These are phyloP conservation scores for Chaetogeoica ovagalla DNA, from an alignment of 2,888 invertebrate species.

Conservation along the genomic window DNA sequence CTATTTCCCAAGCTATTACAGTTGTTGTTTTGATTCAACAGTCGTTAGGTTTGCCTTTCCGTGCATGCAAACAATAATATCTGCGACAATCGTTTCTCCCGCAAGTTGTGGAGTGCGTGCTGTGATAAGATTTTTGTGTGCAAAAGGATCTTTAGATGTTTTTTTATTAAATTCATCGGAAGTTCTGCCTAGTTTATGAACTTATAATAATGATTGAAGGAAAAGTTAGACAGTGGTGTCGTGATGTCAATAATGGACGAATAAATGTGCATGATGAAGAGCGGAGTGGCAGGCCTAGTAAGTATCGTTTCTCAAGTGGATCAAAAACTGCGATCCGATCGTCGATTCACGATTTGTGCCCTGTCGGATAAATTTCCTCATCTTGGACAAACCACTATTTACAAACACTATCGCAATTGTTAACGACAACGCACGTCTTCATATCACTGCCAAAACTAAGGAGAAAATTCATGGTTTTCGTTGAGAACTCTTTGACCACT, in stretches of 20 bases:
- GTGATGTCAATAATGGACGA: slow-evolving; percentile 16
- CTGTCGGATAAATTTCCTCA: slow-evolving; percentile 15
- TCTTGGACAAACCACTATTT: slow-evolving; percentile 1
- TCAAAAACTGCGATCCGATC: slow-evolving; percentile 21
- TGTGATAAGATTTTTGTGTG: background rate
- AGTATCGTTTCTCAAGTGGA: background rate
- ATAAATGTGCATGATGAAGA: slow-evolving; percentile 20
- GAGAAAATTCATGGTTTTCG: slow-evolving; percentile 9
- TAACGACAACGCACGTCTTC: background rate
- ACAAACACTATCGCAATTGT: no score
- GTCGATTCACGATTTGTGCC: background rate
- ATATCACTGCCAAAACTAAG: background rate
- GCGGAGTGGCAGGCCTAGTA: slow-evolving; percentile 14
- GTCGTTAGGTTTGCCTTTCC: background rate
- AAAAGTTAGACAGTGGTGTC: slow-evolving; percentile 20
- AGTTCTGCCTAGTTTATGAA: background rate
- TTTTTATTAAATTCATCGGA: background rate
- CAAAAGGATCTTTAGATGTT: background rate
- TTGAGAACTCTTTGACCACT: slow-evolving; percentile 31
- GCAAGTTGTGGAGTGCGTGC: background rate
- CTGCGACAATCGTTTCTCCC: background rate
- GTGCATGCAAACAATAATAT: background rate
- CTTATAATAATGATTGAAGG: background rate
- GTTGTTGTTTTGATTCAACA: background rate
- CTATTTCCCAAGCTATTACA: background rate